A percentile compares a stretch with the other conserved stretches of the same genome.
Conservation (phyloP, 2,888 invertebrate genomes). For the Pecten maximus region DNA sequence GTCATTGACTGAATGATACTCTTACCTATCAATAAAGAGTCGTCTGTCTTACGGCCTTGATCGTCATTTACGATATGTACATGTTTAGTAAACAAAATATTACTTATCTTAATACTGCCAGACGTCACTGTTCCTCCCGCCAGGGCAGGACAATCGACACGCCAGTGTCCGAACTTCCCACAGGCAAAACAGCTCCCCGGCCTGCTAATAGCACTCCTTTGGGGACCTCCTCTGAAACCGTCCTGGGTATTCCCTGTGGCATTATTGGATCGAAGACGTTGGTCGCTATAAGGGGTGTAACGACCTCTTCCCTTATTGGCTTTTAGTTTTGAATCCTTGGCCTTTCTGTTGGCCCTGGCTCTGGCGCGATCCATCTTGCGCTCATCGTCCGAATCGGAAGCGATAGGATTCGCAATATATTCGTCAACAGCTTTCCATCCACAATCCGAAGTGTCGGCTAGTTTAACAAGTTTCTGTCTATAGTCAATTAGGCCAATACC, state of each 20-base stretch:
- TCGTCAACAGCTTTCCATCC: background rate
- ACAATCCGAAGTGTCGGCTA: background rate
- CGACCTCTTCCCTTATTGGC: background rate
- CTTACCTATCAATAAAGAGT: background rate
- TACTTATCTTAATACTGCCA: background rate
- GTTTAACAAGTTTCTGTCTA: background rate
- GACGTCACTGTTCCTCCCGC: background rate
- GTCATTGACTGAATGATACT: background rate
- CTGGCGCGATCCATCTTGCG: conserved; percentile 5
- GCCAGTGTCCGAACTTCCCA: conserved; percentile 23
- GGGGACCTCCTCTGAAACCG: background rate
- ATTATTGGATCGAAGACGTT: conserved; percentile 6
- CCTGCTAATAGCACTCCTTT: background rate
- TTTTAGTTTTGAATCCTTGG: background rate
- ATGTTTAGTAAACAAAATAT: background rate
- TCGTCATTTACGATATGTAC: background rate
- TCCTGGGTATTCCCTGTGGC: no score
- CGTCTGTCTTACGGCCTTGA: background rate
- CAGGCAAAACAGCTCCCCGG: background rate
- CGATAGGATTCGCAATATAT: background rate
- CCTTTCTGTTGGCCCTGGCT: background rate
- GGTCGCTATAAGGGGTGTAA: background rate
- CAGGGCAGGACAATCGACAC: background rate
- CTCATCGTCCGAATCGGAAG: conserved; percentile 18
- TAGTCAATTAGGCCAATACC: background rate